A percentile compares a stretch with the other conserved stretches of the same genome.
These are phyloP conservation scores for Ypsolopha scabrella DNA, from an alignment of 2,888 invertebrate species.

Conservation along the genomic window DNA sequence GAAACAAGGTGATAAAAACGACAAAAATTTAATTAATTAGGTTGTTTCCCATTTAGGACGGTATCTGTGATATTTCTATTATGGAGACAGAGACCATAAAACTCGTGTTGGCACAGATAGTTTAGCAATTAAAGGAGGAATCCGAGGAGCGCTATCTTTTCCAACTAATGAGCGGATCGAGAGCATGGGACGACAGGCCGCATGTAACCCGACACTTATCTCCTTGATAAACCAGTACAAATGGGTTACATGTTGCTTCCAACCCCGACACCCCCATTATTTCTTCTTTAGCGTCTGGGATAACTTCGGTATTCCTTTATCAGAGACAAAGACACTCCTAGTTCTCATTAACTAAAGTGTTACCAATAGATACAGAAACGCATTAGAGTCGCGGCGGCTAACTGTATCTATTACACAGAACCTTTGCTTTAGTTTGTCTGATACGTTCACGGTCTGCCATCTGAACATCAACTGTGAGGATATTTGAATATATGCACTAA, in stretches of 20 bases:
- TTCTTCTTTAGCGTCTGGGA: constrained; percentile 52
- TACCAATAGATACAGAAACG: constrained; percentile 16
- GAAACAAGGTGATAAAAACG: constrained; percentile 4
- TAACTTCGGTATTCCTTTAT: constrained; percentile 47
- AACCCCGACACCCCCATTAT: constrained; percentile 42
- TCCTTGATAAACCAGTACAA: constrained; percentile 62
- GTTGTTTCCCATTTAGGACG: constrained; percentile 7
- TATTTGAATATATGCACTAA: no score
- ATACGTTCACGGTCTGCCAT: no score
- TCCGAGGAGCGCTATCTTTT: constrained; percentile 45
- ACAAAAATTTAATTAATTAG: constrained; percentile 5
- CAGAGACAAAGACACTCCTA: constrained; percentile 34
- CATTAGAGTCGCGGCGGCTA: no score
- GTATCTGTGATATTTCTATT: constrained; percentile 18
- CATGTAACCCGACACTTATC: constrained; percentile 50
- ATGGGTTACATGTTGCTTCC: constrained; percentile 52
- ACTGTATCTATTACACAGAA: no score
- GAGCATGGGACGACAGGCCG: constrained; percentile 32
- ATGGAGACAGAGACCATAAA: constrained; percentile 24
- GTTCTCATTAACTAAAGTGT: constrained; percentile 42
- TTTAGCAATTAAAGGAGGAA: constrained; percentile 54
- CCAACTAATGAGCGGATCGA: constrained; percentile 50
- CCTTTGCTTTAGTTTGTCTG: no score
- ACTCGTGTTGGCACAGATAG: constrained; percentile 35
- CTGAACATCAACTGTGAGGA: no score